These are phyloP conservation scores for Solenopsis fugax DNA, from an alignment of 1,140 invertebrate species.

Conservation along the genomic window DNA sequence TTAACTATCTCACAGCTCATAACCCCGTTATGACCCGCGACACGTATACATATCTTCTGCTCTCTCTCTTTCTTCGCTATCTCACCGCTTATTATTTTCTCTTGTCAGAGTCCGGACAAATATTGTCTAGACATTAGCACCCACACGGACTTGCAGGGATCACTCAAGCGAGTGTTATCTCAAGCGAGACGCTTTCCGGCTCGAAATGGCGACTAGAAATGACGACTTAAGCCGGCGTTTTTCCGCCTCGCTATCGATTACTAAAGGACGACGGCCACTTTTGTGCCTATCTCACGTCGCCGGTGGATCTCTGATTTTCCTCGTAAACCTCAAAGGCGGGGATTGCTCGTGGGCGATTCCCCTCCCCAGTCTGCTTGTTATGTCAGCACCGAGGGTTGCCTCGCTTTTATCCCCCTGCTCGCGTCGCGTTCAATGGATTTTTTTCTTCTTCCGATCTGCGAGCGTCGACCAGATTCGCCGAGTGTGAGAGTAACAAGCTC, in stretches of 20 bases:
- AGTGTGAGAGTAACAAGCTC: constrained; percentile 83
- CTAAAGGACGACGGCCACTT: constrained; percentile 82
- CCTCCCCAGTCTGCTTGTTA: constrained; percentile 74
- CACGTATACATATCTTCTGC: constrained; percentile 31
- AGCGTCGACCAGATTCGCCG: constrained; percentile 67
- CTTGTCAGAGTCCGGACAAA: constrained; percentile 79
- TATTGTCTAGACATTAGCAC: constrained; percentile 81
- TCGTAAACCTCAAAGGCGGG: constrained; percentile 72
- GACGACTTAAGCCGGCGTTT: constrained; percentile 71
- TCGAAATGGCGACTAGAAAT: constrained; percentile 37
- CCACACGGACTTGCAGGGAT: constrained; percentile 25
- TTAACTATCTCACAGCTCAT: constrained; percentile 84
- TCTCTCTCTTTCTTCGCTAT: constrained; percentile 46
- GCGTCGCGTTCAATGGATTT: constrained; percentile 66
- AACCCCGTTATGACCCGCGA: constrained; percentile 82
- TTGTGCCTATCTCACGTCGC: constrained; percentile 77
- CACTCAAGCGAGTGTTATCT: constrained; percentile 67
- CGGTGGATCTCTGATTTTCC: constrained; percentile 70
- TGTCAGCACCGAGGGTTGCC: constrained; percentile 73
- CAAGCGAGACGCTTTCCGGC: constrained; percentile 70
- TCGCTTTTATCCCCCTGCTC: constrained; percentile 11
- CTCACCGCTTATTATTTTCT: constrained; percentile 81
- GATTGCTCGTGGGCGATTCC: constrained; percentile 65
- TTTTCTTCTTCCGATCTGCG: constrained; percentile 63
- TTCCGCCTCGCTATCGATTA: constrained; percentile 77